Conservation (phyloP, 2,888 invertebrate genomes). For the Harmothoe impar region DNA sequence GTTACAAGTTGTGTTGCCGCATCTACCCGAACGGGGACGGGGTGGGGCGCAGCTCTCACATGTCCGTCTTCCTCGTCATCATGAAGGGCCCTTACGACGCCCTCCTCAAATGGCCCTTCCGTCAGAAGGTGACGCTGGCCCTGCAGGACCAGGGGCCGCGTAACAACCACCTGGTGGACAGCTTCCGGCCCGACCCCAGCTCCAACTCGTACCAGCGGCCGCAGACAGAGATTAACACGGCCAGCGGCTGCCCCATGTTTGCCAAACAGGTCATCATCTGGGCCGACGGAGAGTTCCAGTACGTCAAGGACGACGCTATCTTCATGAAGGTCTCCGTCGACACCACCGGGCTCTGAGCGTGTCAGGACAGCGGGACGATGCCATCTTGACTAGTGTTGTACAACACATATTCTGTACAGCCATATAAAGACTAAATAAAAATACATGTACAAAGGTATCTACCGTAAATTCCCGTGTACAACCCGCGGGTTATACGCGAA, state of each 20-base stretch:
- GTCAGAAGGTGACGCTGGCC: slow-evolving; percentile 66
- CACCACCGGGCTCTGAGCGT: not conserved
- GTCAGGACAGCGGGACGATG: too few relatives aligned
- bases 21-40: slow-evolving; percentile 82
- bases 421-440: too few relatives aligned
- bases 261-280: slow-evolving; percentile 69
- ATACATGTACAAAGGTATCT: too few relatives aligned
- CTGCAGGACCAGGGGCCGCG: slow-evolving; percentile 78
- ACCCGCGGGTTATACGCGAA: too few relatives aligned
- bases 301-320: slow-evolving; percentile 41
- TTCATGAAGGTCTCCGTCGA: slow-evolving; percentile 41
- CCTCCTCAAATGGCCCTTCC: slow-evolving; percentile 79
- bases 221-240: slow-evolving; percentile 81
- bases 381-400: too few relatives aligned
- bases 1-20: slow-evolving; percentile 80
- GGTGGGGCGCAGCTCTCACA: slow-evolving; percentile 79
- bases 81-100: slow-evolving; percentile 79
- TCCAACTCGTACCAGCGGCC: slow-evolving; percentile 82
- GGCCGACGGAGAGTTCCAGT: slow-evolving; percentile 65
- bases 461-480: too few relatives aligned
- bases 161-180: slow-evolving; percentile 79
- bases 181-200: slow-evolving; percentile 81
- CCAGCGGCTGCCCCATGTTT: slow-evolving; percentile 82
- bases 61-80: slow-evolving; percentile 82
- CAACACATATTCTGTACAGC: too few relatives aligned